Evolutionary conservation across 2,797 vertebrate species (phyloP).

Genomic region (Cephalopachus bancanus): DNA sequence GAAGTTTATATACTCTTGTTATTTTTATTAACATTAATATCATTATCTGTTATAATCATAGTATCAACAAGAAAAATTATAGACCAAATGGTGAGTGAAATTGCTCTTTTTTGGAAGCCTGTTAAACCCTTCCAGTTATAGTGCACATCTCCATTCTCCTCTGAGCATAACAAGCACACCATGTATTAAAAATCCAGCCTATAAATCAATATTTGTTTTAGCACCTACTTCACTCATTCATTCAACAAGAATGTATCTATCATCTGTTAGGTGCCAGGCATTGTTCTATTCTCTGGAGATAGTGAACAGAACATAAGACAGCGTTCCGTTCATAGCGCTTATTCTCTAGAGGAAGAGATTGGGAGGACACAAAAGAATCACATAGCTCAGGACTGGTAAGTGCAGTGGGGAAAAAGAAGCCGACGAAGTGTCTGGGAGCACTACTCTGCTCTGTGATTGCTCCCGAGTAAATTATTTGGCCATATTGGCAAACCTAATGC

Average conservation of each 20-base stretch:
- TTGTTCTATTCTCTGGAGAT: neutral
- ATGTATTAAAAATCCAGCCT: neutral
- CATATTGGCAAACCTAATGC: neutral
- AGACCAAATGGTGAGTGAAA: neutral
- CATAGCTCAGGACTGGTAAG: neutral
- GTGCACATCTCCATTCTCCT: neutral
- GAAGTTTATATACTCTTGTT: neutral
- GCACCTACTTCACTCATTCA: neutral
- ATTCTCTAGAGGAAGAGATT: neutral
- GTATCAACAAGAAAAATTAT: neutral
- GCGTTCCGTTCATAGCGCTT: neutral
- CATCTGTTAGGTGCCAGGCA: neutral
- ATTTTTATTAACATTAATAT: slow-evolving; percentile 53
- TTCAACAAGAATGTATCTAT: neutral
- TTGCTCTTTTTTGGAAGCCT: neutral
- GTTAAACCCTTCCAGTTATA: neutral
- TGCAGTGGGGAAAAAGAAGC: neutral
- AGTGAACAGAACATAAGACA: neutral
- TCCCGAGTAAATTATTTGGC: neutral
- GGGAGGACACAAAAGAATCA: neutral
- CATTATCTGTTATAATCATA: neutral
- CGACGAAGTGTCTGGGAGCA: neutral
- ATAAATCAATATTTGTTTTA: neutral
- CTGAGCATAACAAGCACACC: neutral
- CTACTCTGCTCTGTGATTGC: neutral